Conservation (phyloP, 1,140 invertebrate species). For the Listronotus oregonensis region DNA sequence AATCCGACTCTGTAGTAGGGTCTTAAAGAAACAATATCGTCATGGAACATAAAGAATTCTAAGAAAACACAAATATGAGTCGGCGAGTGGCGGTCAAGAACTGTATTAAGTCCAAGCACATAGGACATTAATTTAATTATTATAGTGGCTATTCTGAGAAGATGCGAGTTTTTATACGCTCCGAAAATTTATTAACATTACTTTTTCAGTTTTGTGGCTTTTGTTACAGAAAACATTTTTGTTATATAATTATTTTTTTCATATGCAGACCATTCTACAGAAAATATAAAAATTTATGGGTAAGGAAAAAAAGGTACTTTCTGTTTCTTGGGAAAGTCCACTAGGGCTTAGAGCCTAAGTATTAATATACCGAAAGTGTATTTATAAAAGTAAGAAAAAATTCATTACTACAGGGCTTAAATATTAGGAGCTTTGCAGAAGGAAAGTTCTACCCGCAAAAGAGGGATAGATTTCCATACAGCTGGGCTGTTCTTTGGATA, state of each 20-base stretch:
- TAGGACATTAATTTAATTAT: conserved; percentile 38
- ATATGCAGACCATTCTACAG: no score
- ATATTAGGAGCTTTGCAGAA: no score
- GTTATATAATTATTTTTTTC: background rate
- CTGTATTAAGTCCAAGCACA: conserved; percentile 31
- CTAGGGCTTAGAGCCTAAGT: no score
- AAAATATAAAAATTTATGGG: no score
- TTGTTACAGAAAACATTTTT: background rate
- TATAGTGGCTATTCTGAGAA: conserved; percentile 29
- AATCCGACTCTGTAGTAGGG: conserved; percentile 7
- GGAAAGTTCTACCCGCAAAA: no score
- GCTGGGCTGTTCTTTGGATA: no score
- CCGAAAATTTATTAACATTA: conserved; percentile 25
- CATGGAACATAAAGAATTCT: conserved; percentile 37
- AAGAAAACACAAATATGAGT: conserved; percentile 35
- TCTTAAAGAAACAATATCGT: conserved; percentile 29
- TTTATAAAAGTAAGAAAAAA: no score
- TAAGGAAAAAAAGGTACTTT: no score
- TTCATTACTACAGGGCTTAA: no score
- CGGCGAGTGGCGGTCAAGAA: conserved; percentile 25
- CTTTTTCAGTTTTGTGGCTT: conserved; percentile 2
- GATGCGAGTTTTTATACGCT: conserved; percentile 26
- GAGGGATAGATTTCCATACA: no score
- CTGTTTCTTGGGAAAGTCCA: no score
- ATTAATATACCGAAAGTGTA: no score